Evolutionary conservation across 2,888 invertebrate species (phyloP).

Genomic region (Saturnia pavonia): DNA sequence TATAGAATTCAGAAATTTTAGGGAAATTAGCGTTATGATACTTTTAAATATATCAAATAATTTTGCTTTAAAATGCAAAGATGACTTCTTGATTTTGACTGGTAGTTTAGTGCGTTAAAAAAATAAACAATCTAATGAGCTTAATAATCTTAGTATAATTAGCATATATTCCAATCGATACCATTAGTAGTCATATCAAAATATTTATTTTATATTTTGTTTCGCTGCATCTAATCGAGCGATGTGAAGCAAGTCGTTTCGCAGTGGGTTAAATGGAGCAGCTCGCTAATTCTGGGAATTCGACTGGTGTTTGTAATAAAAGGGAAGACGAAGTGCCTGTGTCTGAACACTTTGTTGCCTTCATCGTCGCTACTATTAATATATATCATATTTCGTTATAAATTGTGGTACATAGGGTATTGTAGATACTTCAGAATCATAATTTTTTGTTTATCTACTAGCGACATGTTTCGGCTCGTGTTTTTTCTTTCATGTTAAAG

Average conservation of each 20-base stretch:
- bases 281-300: slow-evolving; percentile 25
- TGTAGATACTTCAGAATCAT: slow-evolving; percentile 20
- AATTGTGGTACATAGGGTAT: slow-evolving; percentile 27
- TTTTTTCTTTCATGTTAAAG: too few species aligned
- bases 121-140: too few species aligned
- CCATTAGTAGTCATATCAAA: background rate
- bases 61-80: too few species aligned
- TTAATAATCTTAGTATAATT: too few species aligned
- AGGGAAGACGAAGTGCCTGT: slow-evolving; percentile 34
- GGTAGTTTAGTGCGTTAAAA: too few species aligned
- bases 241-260: slow-evolving; percentile 14
- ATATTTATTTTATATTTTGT: background rate
- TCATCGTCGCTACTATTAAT: slow-evolving; percentile 40
- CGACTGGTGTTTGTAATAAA: slow-evolving; percentile 32
- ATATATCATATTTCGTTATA: slow-evolving; percentile 42
- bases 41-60: too few species aligned
- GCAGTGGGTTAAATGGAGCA: slow-evolving; percentile 12
- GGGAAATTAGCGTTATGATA: too few species aligned
- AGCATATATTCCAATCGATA: background rate
- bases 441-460: background rate
- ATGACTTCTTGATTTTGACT: too few species aligned
- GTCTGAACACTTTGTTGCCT: slow-evolving; percentile 44
- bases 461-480: too few species aligned
- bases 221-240: background rate
- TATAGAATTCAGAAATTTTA: too few species aligned